Evolutionary conservation across 37 sponge, comb jelly and placozoan species (phyloP).

Genomic region (Lycopodina hypogea): DNA sequence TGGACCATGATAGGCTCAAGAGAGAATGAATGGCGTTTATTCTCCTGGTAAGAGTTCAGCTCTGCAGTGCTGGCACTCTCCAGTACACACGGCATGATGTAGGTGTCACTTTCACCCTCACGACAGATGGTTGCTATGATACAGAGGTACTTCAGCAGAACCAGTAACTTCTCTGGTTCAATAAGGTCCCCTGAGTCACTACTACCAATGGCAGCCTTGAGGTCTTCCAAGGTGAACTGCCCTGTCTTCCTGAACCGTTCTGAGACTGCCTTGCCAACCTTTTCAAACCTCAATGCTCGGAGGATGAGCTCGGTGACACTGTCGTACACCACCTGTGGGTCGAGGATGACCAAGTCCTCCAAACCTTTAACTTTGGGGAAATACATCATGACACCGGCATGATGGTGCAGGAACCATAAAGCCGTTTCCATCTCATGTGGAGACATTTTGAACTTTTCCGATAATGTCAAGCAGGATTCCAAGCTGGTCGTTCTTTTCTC

Average conservation of each 20-base stretch:
- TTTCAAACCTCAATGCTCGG: background rate
- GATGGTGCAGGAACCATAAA: conserved; percentile 23
- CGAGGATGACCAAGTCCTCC: conserved; percentile 8
- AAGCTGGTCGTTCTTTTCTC: background rate
- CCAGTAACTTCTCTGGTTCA: background rate
- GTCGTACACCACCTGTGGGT: conserved; percentile 15
- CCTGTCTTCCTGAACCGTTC: conserved; percentile 1
- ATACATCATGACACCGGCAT: conserved; percentile 14
- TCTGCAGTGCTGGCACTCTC: background rate
- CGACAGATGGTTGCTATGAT: background rate
- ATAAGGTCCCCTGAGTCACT: background rate
- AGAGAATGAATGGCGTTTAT: background rate
- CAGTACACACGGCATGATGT: background rate
- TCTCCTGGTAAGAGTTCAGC: background rate
- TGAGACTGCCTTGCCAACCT: background rate
- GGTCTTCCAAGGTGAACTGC: conserved; percentile 1
- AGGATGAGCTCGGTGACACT: conserved; percentile 7
- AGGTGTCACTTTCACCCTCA: background rate
- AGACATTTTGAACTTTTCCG: background rate
- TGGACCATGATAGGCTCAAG: background rate
- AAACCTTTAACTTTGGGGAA: background rate
- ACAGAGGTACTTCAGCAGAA: background rate
- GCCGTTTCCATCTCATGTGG: background rate
- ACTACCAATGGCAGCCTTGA: background rate
- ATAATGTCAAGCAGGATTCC: background rate